A percentile compares a stretch with the other conserved stretches of the same genome.
phyloP scores from a whole-genome alignment of 2,888 invertebrate genomes.

The Nemotelus nigrinus region DNA sequence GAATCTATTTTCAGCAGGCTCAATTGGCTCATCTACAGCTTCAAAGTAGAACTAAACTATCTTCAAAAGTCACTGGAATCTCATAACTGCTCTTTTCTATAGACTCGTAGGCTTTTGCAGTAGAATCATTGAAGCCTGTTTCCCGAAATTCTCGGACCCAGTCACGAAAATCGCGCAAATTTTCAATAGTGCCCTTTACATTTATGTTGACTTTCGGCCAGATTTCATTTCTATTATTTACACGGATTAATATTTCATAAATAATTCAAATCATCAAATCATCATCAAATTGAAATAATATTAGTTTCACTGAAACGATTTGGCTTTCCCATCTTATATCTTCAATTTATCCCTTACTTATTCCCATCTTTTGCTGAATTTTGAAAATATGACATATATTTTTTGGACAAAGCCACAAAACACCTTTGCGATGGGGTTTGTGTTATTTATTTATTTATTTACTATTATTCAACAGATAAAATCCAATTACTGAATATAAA shows the following conservation, averaged over 20 bases:
- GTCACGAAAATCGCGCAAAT: not conserved
- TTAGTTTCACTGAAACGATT: slow-evolving; percentile 1
- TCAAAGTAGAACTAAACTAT: not conserved
- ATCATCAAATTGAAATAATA: not conserved
- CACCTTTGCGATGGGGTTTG: not conserved
- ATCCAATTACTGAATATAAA: too few species aligned
- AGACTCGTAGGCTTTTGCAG: slow-evolving; percentile 3
- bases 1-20: not conserved
- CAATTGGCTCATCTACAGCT: slow-evolving; percentile 10
- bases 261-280: too few species aligned
- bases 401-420: not conserved
- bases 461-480: too few species aligned
- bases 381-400: slow-evolving; percentile 5
- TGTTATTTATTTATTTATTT: too few species aligned
- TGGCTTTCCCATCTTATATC: slow-evolving; percentile 2
- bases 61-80: slow-evolving; percentile 5
- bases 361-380: not conserved
- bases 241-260: not conserved
- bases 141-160: not conserved
- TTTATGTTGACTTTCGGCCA: not conserved
- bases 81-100: slow-evolving; percentile 1
- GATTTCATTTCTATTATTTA: not conserved
- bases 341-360: not conserved
- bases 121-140: slow-evolving; percentile 5
- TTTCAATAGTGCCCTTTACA: not conserved